Evolutionary conservation across 1,140 invertebrate genomes (phyloP), one percentile per base, ranked within the genome.

Genomic region (roundworm (Caenorhabditis elegans)): DNA sequence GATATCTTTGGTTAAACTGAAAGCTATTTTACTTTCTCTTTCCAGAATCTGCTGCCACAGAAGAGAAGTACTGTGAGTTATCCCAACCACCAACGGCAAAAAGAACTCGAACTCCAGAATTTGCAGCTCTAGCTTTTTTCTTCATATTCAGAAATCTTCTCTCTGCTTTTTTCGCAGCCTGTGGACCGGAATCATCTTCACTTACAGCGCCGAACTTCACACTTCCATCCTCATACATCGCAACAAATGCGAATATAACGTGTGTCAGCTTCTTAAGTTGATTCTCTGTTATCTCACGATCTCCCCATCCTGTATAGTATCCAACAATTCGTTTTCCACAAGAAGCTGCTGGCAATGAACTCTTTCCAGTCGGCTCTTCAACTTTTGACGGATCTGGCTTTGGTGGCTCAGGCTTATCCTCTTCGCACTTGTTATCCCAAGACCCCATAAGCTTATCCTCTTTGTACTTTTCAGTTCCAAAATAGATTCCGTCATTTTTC

Each of bases 241-340:
- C 48, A 19, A 87, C 46, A 81, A 87, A 87, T 3, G 85, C 86
- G 65, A 80, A 87, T 70, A 87, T 79, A 0, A 86, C 79, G 65
- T 87, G 86, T 0, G 86, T 87, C 53, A 87, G 77, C 22, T 75
- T 51, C 11, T 78, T 6, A 15, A 76, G 70, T 19, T 76, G 70
- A 17, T 39, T 43, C 8, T 39, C 39, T 8, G 70, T 39, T 17
- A 76, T 22, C 15, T 76, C 70, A 34, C 70, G 70, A 2, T 76
- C 19, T 39, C 34, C 34, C 31, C 31, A 76, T 6, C 70, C 34
- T 4, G 31, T 39, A 19, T 76, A 39, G 70, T 39, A 76, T 4
- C 70, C 70, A 39, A 76, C 70, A 34, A 76, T 43, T 17, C 70
- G 36, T n/a, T n/a, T n/a, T n/a, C n/a, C n/a, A n/a, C n/a, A n/a